Evolutionary conservation across 2,797 vertebrate genomes (phyloP), one percentile per base, ranked within the genome.

Genomic region (Sebastes ruberrimus): DNA sequence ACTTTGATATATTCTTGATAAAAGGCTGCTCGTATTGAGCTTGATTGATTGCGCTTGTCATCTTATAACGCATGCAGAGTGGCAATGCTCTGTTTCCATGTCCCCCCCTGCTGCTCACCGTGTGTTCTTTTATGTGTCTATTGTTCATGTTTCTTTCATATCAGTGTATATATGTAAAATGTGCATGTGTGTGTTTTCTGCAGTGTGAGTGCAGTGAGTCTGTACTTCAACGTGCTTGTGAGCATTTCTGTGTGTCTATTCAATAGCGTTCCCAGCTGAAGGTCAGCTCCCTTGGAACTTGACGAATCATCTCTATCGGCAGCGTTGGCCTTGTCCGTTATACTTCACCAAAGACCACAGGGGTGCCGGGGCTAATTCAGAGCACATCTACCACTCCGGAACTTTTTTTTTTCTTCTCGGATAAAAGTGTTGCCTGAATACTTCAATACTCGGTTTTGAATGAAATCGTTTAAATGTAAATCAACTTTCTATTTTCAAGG

Each of bases 201-300:
- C 32, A 53, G 59, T 65, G 25, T 46, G 16, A 49, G 33, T 18
- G 46, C 23, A 10, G 22, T 7, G 38, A 42, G 35, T 65, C 33
- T 55, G 57, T 22, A n/a, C 11, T 16, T 71, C 32, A 57, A 28
- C 5, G 23, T 75, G 56, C 60, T 13, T 52, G 25, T 38, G 49
- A 23, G 42, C n/a, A 11, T 25, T 33, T 67, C 27, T n/a, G 74
- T 16, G 60, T 57, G 64, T 52, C 20, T 65, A 16, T 84, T 86
- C 75, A 81, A 46, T 53, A 80, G 25, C 11, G 14, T 84, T 84
- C 60, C 42, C 68, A 32, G 53, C 80, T 91, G 81, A 88, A 89
- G 88, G 89, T 91, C 89, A 84, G 59, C 76, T 86, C 78, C 72
- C 71, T 81, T 74, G 79, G 84, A 91, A 88, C 81, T 83, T 86